Conservation (phyloP, 1,140 invertebrate species). For the Diprion similis region DNA sequence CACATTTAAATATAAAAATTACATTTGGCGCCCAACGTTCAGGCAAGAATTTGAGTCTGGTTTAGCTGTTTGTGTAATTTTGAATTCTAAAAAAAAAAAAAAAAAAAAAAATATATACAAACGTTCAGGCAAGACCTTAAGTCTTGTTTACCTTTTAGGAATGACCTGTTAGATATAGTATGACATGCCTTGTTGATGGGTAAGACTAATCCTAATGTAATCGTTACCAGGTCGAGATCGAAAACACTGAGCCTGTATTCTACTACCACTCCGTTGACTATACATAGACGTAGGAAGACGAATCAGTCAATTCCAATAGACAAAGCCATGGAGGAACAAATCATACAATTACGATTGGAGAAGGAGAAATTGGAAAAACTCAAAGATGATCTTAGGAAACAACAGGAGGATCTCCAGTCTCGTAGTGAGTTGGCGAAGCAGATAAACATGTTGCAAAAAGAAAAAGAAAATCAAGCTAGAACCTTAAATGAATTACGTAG, state of each 20-base stretch:
- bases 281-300: too few species aligned
- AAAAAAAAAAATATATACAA: too few species aligned
- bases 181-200: background rate
- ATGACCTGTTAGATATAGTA: background rate
- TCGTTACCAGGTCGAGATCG: background rate
- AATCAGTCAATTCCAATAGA: too few species aligned
- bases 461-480: background rate
- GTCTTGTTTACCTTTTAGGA: background rate
- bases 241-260: too few species aligned
- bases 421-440: background rate
- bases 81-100: too few species aligned
- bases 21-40: slow-evolving; percentile 6
- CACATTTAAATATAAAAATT: too few species aligned
- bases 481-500: background rate
- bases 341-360: background rate
- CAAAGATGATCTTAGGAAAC: background rate
- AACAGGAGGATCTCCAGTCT: background rate
- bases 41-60: background rate
- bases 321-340: background rate
- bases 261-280: too few species aligned
- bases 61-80: too few species aligned
- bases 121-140: background rate
- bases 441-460: background rate
- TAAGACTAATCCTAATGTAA: background rate
- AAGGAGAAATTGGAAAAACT: background rate